Evolutionary conservation across 2,113 vertebrate genomes (phyloP), one percentile per base, ranked within the genome.

Genomic region (Petrocephalus zakoni): DNA sequence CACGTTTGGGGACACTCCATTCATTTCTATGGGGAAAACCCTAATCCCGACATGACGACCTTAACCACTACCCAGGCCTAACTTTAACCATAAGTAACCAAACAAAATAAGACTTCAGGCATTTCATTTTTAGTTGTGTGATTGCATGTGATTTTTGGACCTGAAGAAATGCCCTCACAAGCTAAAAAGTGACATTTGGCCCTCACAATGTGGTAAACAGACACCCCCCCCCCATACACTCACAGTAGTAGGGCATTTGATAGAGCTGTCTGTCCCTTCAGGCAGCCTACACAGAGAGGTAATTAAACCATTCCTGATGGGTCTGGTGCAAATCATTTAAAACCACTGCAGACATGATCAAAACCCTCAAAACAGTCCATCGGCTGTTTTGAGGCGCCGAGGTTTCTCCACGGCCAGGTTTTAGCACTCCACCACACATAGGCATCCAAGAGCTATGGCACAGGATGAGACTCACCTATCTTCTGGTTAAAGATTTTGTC

Each of bases 401-500:
- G 53, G 37, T 1, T 9, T 13, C 25, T 3, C 29, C 25, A 21
- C 55, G 5, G 17, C 34, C 34, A 5, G 21, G 29, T 34, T 56
- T 86, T 4, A 37, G 4, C 49, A 2, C n/a, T 13, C 22, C 82
- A 49, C 13, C n/a, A 37, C 47, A 37, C 56, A 46, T 11, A 37
- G 15, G 3, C 8, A 58, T 47, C 49, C 42, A 58, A 53, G 81
- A 56, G 5, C n/a, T 3, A 22, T 53, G 55, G n/a, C 9, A 61
- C 46, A 34, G 51, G 15, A 55, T 25, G 53, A 11, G 0, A 96
- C 98, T 98, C 90, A 99, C 98, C 98, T 21, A 99, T 99, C 93
- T 96, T 99, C 96, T 99, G 98, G 92, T 97, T 96, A 95, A 99
- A 99, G 91, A 99, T 98, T 95, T 99, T 99, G 96, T 99, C 97